Percentiles rank a stretch among this genome's conserved stretches.
Conservation (phyloP, 2,888 invertebrate species). For the Dasypolia templi region DNA sequence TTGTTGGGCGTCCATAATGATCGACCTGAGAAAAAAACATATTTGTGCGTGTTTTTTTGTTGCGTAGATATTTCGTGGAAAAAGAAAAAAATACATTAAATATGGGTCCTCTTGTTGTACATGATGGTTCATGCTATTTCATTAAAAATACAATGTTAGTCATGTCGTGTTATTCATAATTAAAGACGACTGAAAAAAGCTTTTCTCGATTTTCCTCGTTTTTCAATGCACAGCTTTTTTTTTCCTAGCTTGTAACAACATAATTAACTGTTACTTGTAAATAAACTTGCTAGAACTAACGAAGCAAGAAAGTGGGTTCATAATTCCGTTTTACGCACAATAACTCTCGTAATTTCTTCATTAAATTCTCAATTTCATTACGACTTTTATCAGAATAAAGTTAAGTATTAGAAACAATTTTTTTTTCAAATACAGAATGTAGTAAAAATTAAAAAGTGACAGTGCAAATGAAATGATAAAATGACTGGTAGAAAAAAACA, state of each 20-base stretch:
- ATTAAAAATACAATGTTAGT: background rate
- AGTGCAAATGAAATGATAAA: background rate
- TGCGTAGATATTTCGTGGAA: background rate
- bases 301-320: slow-evolving; percentile 45
- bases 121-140: background rate
- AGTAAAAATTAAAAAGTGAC: background rate
- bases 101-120: background rate
- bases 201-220: background rate
- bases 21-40: background rate
- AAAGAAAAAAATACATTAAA: background rate
- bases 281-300: slow-evolving; percentile 14
- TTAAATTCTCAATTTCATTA: slow-evolving; percentile 10
- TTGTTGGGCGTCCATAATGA: background rate
- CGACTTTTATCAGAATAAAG: background rate
- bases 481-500: background rate
- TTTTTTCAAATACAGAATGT: background rate
- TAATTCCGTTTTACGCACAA: slow-evolving; percentile 29
- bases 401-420: background rate
- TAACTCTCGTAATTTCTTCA: slow-evolving; percentile 16
- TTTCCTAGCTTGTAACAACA: too few species aligned
- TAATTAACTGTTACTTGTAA: background rate
- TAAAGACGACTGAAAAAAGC: too few species aligned
- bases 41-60: background rate
- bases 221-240: too few species aligned
- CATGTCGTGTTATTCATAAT: too few species aligned